Evolutionary conservation across 2,797 vertebrate genomes (phyloP), one percentile per base, ranked within the genome.

Genomic region (Bovichtus diacanthus): DNA sequence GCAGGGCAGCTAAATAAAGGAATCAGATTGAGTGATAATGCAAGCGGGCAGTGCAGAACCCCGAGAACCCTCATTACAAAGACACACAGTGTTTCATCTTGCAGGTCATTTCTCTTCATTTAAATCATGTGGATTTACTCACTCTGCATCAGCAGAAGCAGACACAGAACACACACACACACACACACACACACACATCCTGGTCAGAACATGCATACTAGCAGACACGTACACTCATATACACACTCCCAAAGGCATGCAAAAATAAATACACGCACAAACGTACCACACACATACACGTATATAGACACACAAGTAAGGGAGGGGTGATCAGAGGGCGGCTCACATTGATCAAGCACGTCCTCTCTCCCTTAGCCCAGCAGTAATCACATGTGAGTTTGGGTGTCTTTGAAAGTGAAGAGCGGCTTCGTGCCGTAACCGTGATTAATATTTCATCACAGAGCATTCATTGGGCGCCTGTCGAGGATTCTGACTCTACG

Each of bases 381-480:
- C 95, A 94, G 94, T 97, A 96, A 98, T 98, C 96, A 97, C 93
- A 96, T 94, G 85, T 94, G 95, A 95, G 96, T 93, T 95, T 74
- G 94, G 94, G 92, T 95, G 92, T 96, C 95, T 97, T 97, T 98
- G 96, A 97, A 96, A 97, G 94, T 94, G 94, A 94, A 94, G 93
- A 94, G 94, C 94, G 80, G 96, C 96, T 96, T 95, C 95, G 80
- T 96, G 96, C 96, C 95, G 95, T 96, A 97, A 96, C 96, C 93
- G 90, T 83, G 92, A 97, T 99, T 96, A 98, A 99, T 99, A 97
- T 99, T 99, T 99, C 95, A 99, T 99, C 96, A 97, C 94, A 97
- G 95, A 95, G 96, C 96, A 96, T 96, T 96, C 95, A 96, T 96
- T 95, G 96, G 96, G 95, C 93, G 96, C 96, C 97, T 96, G 96